A percentile compares a stretch with the other conserved stretches of the same genome.
These are phyloP conservation scores for Mastacembelus armatus DNA, from an alignment of 2,797 vertebrate genomes.

Conservation along the genomic window DNA sequence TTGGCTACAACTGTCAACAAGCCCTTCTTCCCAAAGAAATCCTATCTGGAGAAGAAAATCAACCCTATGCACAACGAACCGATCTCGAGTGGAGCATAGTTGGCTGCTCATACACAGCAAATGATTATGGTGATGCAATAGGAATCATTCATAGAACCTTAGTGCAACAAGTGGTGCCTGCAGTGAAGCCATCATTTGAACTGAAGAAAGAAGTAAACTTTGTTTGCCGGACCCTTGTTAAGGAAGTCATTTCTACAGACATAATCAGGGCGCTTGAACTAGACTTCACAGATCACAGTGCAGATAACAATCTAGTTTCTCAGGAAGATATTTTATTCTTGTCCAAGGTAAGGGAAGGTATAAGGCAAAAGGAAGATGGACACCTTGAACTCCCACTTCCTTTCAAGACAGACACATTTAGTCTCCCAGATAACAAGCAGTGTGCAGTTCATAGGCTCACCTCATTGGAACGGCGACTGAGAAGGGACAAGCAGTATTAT, in stretches of 20 bases:
- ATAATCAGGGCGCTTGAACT: conserved; percentile 42
- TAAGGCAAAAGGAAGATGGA: conserved; percentile 36
- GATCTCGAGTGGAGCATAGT: conserved; percentile 38
- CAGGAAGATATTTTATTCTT: conserved; percentile 42
- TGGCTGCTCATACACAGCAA: conserved; percentile 3
- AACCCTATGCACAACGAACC: conserved; percentile 31
- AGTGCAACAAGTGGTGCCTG: conserved; percentile 37
- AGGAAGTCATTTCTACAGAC: conserved; percentile 35
- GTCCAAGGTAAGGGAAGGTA: conserved; percentile 20
- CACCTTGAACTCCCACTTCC: conserved; percentile 40
- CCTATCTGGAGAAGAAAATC: conserved; percentile 26
- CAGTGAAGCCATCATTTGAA: background rate
- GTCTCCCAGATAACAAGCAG: conserved; percentile 35
- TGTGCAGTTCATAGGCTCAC: conserved; percentile 20
- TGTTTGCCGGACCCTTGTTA: conserved; percentile 27
- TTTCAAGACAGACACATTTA: conserved; percentile 26
- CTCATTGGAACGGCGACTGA: conserved; percentile 12
- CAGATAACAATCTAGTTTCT: conserved; percentile 33
- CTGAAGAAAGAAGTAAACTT: conserved; percentile 33
- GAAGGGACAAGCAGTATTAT: conserved; percentile 16
- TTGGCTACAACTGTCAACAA: conserved; percentile 50
- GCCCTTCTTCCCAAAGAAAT: conserved; percentile 39
- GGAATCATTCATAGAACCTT: conserved; percentile 45
- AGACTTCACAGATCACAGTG: conserved; percentile 26
- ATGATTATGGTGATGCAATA: conserved; percentile 11